phyloP scores from a whole-genome alignment of 2,113 vertebrate species.

The Peromyscus maniculatus region DNA sequence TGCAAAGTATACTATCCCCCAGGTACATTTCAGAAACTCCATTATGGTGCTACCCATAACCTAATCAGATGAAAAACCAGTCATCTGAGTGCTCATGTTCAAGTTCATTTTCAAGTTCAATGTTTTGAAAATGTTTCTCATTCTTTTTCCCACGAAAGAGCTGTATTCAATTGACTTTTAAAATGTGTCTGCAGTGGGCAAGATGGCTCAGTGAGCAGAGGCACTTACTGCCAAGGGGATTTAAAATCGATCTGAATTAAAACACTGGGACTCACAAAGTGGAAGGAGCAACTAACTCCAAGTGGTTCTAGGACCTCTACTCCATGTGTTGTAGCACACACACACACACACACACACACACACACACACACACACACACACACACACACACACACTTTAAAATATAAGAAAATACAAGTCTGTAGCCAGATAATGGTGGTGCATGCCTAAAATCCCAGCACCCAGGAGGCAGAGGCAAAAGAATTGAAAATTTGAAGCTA shows the following conservation, averaged over 20 bases:
- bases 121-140: not conserved
- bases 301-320: not conserved
- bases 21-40: not conserved
- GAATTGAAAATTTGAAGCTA: not conserved
- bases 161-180: not conserved
- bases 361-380: no score
- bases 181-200: not conserved
- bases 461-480: not conserved
- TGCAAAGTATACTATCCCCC: not conserved
- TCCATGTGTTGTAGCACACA: no score
- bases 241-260: not conserved
- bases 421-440: not conserved
- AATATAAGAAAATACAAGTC: not conserved
- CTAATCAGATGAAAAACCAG: accelerated
- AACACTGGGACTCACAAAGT: not conserved
- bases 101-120: not conserved
- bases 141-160: not conserved
- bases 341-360: not conserved
- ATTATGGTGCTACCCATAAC: not conserved
- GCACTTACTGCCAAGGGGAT: not conserved
- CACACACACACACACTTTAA: not conserved
- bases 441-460: not conserved
- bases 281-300: not conserved
- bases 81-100: not conserved
- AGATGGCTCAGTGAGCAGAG: not conserved